A percentile compares a stretch with the other conserved stretches of the same genome.
phyloP scores from a whole-genome alignment of 2,113 vertebrate species.

The Plotosus lineatus region DNA sequence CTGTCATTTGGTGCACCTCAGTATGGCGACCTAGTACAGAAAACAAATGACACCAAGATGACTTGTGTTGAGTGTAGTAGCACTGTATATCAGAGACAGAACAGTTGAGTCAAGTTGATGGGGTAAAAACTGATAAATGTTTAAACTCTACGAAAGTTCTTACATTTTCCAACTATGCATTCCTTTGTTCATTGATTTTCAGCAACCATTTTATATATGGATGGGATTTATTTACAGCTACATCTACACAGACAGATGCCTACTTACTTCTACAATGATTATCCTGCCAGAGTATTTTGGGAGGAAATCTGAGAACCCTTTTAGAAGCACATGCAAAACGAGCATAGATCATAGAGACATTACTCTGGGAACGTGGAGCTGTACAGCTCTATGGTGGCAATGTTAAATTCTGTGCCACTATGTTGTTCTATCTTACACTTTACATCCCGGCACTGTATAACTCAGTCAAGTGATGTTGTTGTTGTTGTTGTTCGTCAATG shows the following conservation, averaged over 20 bases:
- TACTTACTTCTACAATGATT: background rate
- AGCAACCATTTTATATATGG: background rate
- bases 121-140: background rate
- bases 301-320: background rate
- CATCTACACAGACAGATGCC: background rate
- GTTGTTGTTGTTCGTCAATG: background rate
- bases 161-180: background rate
- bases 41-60: background rate
- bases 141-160: background rate
- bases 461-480: background rate
- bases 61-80: background rate
- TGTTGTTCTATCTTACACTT: background rate
- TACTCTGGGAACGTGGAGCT: background rate
- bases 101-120: background rate
- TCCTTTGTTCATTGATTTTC: background rate
- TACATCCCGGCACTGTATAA: background rate
- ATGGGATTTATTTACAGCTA: background rate
- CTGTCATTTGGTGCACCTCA: conserved; percentile 89
- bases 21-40: conserved; percentile 80
- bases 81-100: background rate
- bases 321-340: background rate
- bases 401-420: background rate
- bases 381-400: background rate
- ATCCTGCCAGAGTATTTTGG: background rate
- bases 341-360: background rate